Conservation (phyloP, 2,113 vertebrate species). For the Alectura lathami region DNA sequence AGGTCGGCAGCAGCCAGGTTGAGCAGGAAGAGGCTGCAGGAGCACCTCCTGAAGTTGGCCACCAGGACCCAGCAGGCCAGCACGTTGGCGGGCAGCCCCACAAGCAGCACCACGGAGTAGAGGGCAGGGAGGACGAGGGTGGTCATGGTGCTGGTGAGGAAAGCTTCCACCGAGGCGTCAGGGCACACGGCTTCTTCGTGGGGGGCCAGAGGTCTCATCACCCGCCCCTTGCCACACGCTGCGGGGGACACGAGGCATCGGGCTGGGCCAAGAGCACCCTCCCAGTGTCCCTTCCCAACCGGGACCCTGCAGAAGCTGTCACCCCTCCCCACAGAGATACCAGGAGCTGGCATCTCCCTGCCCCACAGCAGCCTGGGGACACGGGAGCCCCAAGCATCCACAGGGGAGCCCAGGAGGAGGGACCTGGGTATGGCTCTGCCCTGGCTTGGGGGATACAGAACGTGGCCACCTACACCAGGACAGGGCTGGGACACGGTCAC, state of each 20-base stretch:
- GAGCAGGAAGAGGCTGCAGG: slow-evolving; percentile 54
- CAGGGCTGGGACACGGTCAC: neutral
- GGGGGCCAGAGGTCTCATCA: neutral
- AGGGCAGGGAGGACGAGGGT: slow-evolving; percentile 43
- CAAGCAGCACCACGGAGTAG: slow-evolving; percentile 29
- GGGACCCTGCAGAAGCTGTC: rapidly evolving
- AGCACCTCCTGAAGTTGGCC: slow-evolving; percentile 47
- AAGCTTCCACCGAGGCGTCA: neutral
- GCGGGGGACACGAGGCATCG: neutral
- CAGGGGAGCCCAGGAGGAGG: neutral
- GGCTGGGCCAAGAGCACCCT: rapidly evolving
- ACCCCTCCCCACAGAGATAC: neutral
- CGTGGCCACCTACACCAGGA: neutral
- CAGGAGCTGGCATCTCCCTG: neutral
- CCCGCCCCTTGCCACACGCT: neutral
- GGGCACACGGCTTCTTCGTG: neutral
- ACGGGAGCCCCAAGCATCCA: rapidly evolving
- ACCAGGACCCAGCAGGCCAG: slow-evolving; percentile 65
- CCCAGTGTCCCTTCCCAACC: neutral
- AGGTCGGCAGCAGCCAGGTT: slow-evolving; percentile 60
- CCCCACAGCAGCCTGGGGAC: rapidly evolving
- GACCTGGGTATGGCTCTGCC: neutral
- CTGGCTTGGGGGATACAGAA: neutral
- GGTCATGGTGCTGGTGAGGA: slow-evolving; percentile 37
- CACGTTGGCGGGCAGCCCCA: slow-evolving; percentile 59